Percentiles rank a stretch among this genome's conserved stretches.
These are phyloP conservation scores for Phengaris alcon DNA, from an alignment of 2,888 invertebrate genomes.

Conservation along the genomic window DNA sequence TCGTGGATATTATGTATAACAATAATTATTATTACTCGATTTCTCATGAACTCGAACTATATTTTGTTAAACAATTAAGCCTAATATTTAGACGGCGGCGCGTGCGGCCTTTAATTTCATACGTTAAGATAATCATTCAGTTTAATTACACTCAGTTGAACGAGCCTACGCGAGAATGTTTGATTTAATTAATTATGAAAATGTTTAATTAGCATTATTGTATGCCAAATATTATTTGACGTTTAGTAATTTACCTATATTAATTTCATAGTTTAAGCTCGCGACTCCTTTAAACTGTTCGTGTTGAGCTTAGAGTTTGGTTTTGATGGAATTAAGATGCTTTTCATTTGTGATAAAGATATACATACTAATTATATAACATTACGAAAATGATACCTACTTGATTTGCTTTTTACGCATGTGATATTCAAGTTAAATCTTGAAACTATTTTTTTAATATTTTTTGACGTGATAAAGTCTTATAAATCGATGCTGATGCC, in stretches of 20 bases:
- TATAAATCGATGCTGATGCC: no score
- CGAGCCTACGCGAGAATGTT: constrained; percentile 8
- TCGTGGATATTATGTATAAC: background rate
- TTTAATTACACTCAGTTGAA: constrained; percentile 8
- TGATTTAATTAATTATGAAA: constrained; percentile 10
- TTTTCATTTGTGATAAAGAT: background rate
- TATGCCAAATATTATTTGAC: background rate
- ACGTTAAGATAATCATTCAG: constrained; percentile 14
- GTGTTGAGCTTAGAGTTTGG: background rate
- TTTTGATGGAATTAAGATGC: background rate
- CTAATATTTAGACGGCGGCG: constrained; percentile 1
- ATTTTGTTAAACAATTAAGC: background rate
- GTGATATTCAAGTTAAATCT: background rate
- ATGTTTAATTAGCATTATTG: constrained; percentile 2
- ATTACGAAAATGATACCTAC: no score
- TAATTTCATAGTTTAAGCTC: background rate
- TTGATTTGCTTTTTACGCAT: background rate
- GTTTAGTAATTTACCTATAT: constrained; percentile 11
- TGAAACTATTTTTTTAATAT: background rate
- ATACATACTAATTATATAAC: no score
- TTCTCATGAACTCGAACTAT: background rate
- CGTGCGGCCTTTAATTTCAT: background rate
- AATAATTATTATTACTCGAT: background rate
- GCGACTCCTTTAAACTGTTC: background rate
- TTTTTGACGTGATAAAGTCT: no score